Base-by-base conservation (phyloP, 2,113 vertebrate genomes). In the Lagenorhynchus albirostris region DNA sequence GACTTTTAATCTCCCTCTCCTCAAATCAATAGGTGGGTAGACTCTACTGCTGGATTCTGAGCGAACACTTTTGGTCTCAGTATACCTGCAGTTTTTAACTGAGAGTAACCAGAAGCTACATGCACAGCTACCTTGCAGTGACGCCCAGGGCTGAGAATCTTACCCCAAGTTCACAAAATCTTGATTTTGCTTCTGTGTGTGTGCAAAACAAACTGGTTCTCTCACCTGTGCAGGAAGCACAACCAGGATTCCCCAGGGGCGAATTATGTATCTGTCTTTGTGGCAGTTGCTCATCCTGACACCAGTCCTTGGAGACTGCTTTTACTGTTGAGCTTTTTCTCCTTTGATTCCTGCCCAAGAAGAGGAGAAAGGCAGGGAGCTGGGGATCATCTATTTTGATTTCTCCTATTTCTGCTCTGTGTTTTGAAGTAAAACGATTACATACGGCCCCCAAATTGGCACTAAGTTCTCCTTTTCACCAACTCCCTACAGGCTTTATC, bases 391-490 rank as follows among this genome's bases (percentile, higher is more conserved):
- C 91, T 91, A 79, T 81, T 93, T 95, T 68, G 70, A 85, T 55
- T 71, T 89, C 80, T 97, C 60, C 4, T 77, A 58, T 91, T 73
- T 94, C 89, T 91, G 81, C 26, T 89, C 67, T 71, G 86, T 63
- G 63, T 90, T 97, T 91, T 55, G 76, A 95, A 96, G 71, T 68
- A 55, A 79, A 62, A 58, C 38, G 14, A 91, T 89, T 86, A 92
- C 89, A 73, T 31, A 70, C 81, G 85, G 76, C 44, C 76, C 85
- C 91, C 93, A 91, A 84, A 80, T 55, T 90, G 95, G 95, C 87
- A 84, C 50, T 26, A 21, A 21, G 8, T 23, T 71, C 62, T 50
- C 47, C 73, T 65, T 73, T 63, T 50, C 77, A 53, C 82, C 92
- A 93, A 21, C 53, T 74, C 89, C 91, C 90, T 53, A 3, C 81